Evolutionary conservation across 2,113 vertebrate genomes (phyloP).

Genomic region (Ptychochromis oligacanthus): DNA sequence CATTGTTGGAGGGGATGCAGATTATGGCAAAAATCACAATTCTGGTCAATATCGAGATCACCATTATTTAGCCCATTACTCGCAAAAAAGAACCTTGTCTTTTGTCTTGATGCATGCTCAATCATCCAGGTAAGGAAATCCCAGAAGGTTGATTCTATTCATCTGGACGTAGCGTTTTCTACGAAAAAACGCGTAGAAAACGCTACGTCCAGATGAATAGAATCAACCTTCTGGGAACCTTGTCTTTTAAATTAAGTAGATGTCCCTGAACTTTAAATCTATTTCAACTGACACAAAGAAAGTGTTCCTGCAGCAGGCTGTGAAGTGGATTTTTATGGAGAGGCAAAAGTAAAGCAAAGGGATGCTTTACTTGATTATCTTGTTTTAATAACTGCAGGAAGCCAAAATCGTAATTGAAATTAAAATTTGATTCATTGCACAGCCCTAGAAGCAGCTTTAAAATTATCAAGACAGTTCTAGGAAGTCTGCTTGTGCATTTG

Average conservation of each 20-base stretch:
- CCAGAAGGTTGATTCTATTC: too few relatives aligned
- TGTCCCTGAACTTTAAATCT: background rate
- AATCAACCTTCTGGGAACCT: too few relatives aligned
- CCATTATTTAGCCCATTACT: background rate
- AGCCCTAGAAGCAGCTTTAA: background rate
- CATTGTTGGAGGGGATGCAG: background rate
- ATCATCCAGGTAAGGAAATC: too few relatives aligned
- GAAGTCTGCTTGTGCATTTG: background rate
- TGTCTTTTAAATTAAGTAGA: background rate
- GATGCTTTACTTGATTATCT: background rate
- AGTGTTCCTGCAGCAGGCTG: background rate
- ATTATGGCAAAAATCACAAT: background rate
- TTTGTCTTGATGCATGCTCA: too few relatives aligned
- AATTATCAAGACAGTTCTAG: background rate
- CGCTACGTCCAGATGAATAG: too few relatives aligned
- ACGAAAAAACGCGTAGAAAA: too few relatives aligned
- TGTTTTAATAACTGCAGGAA: background rate
- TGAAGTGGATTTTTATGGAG: background rate
- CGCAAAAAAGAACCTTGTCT: too few relatives aligned
- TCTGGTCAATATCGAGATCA: background rate
- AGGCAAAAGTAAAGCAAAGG: background rate
- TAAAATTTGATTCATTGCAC: background rate
- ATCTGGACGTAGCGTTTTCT: too few relatives aligned
- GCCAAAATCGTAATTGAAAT: background rate
- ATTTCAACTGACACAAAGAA: background rate